These are phyloP conservation scores for Lamprologus speciosus DNA, from an alignment of 2,113 vertebrate species.

Conservation along the genomic window DNA sequence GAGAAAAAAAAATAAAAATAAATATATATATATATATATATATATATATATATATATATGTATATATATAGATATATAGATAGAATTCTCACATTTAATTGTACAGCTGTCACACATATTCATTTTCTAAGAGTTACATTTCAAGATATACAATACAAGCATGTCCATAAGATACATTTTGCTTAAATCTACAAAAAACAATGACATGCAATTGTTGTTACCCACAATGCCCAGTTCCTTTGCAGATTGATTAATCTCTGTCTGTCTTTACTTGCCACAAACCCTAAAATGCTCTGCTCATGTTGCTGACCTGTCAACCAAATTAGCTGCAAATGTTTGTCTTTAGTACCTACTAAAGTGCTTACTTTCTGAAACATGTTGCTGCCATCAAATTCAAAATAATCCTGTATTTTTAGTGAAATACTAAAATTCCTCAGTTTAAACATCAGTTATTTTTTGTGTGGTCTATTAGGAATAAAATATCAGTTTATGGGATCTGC, in stretches of 20 bases:
- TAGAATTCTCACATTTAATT: not conserved
- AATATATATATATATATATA: not conserved
- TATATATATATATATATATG: not conserved
- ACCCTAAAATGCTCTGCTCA: not conserved
- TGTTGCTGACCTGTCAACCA: not conserved
- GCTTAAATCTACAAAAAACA: not conserved
- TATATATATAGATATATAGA: rapidly evolving
- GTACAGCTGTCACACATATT: not conserved
- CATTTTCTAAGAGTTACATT: not conserved
- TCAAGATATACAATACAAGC: not conserved
- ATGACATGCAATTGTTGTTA: not conserved
- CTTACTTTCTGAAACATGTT: not conserved
- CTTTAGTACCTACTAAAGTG: not conserved
- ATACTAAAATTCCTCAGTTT: not conserved
- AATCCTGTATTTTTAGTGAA: not conserved
- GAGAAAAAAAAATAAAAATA: no score
- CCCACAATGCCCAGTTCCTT: not conserved
- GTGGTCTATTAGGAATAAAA: not conserved
- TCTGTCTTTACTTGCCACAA: not conserved
- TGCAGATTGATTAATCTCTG: not conserved
- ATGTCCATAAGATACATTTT: not conserved
- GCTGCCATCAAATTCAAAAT: not conserved
- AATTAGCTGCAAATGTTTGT: not conserved
- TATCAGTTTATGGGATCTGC: not conserved
- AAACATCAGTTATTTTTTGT: not conserved